Conservation (phyloP, 2,113 vertebrate species). For the Jacana jacana region DNA sequence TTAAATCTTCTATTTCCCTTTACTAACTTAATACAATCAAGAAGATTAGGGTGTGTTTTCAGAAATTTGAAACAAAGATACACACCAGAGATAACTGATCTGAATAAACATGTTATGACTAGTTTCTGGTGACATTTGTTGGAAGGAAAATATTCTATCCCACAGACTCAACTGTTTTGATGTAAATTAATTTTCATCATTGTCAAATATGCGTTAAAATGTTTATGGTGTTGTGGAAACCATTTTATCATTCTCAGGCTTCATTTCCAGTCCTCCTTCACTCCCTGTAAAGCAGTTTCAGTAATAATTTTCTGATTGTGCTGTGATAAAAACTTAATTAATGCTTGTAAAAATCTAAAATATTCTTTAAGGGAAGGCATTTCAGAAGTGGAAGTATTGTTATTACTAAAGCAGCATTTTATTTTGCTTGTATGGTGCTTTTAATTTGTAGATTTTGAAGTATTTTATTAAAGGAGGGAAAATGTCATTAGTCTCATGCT, state of each 20-base stretch:
- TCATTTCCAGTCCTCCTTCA: neutral
- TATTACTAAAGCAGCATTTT: neutral
- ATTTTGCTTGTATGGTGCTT: neutral
- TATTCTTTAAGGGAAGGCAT: neutral
- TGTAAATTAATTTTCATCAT: neutral
- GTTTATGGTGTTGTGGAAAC: neutral
- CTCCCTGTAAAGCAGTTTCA: neutral
- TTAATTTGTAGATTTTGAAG: neutral
- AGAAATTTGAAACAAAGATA: neutral
- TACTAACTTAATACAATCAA: neutral
- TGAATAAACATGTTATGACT: neutral
- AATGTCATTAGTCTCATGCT: neutral
- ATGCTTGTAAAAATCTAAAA: neutral
- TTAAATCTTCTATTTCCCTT: neutral
- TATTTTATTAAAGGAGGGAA: neutral
- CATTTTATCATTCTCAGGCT: neutral
- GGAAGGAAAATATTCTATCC: neutral
- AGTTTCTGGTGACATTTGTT: neutral
- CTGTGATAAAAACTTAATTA: neutral
- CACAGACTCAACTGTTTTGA: neutral
- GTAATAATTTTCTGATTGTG: neutral
- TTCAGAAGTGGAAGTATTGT: neutral
- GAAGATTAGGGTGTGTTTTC: neutral
- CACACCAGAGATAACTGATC: neutral
- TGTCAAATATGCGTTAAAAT: neutral